A percentile compares a stretch with the other conserved stretches of the same genome.
phyloP scores from a whole-genome alignment of 2,888 invertebrate genomes.

The Platycheirus rosarum region DNA sequence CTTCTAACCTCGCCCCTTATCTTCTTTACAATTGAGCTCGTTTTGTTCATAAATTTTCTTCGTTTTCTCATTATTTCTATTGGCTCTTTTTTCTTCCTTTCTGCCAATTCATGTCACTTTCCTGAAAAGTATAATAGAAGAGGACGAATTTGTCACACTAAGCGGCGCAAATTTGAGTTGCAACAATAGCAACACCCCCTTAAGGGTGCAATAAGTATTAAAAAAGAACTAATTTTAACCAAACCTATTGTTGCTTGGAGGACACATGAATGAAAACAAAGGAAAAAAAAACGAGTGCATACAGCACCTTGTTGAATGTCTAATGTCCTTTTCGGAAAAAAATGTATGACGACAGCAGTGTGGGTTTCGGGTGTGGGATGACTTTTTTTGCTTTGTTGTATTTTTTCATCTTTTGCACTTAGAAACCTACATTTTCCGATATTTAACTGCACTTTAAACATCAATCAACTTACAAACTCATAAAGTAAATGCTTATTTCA shows the following conservation, averaged over 20 bases:
- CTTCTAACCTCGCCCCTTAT: slow-evolving; percentile 27
- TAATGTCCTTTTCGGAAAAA: slow-evolving; percentile 63
- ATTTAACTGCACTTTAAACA: neutral
- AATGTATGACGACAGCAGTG: slow-evolving; percentile 64
- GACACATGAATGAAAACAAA: slow-evolving; percentile 22
- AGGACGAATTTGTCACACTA: slow-evolving; percentile 31
- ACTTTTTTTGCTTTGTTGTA: slow-evolving; percentile 47
- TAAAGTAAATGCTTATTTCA: neutral
- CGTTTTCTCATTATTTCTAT: slow-evolving; percentile 65
- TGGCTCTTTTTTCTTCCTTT: slow-evolving; percentile 38
- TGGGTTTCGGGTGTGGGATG: slow-evolving; percentile 48
- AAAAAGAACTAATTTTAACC: slow-evolving; percentile 21
- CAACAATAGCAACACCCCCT: slow-evolving; percentile 6
- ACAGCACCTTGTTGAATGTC: slow-evolving; percentile 78
- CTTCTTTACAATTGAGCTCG: slow-evolving; percentile 38
- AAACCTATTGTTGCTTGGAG: slow-evolving; percentile 10
- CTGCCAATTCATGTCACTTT: slow-evolving; percentile 59
- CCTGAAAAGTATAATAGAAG: slow-evolving; percentile 48
- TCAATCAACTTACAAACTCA: neutral
- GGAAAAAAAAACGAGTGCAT: slow-evolving; percentile 50
- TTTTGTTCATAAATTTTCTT: slow-evolving; percentile 58
- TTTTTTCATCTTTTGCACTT: slow-evolving; percentile 31
- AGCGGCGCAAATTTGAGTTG: slow-evolving; percentile 11
- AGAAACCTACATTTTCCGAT: slow-evolving; percentile 11
- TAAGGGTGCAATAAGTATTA: slow-evolving; percentile 18